These are phyloP conservation scores for Gadopsis marmoratus DNA, from an alignment of 2,797 vertebrate genomes.

Conservation along the genomic window DNA sequence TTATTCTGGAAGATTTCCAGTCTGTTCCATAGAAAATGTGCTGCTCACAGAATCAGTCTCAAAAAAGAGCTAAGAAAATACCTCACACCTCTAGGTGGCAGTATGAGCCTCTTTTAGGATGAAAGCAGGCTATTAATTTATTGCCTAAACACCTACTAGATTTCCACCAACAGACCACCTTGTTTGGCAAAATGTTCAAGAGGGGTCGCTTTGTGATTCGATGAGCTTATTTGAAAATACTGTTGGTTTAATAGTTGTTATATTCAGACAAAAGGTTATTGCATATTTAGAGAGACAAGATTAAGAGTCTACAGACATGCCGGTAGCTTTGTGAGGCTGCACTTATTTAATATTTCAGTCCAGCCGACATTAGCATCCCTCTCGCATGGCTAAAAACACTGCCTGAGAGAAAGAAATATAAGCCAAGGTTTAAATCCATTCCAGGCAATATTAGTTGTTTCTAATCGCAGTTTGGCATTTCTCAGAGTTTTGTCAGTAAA, in stretches of 20 bases:
- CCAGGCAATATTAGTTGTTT: neutral
- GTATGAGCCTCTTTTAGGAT: neutral
- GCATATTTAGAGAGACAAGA: neutral
- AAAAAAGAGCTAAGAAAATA: neutral
- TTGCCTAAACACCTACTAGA: neutral
- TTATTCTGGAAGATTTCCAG: neutral
- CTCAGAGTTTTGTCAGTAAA: neutral
- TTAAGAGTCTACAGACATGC: neutral
- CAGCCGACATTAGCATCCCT: too few species aligned
- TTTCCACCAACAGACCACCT: neutral
- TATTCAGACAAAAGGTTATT: neutral
- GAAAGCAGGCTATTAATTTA: neutral
- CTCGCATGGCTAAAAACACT: neutral
- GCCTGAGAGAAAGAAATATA: neutral
- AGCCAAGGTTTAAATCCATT: neutral
- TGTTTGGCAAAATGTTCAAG: neutral
- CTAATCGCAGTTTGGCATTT: neutral
- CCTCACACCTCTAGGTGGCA: slow-evolving; percentile 7
- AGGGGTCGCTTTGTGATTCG: neutral
- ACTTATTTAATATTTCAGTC: too few species aligned
- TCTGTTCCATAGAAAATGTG: neutral
- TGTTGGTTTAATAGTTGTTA: neutral
- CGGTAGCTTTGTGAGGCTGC: neutral
- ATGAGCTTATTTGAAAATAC: neutral
- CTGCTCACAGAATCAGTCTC: neutral